Base-by-base conservation (phyloP, 2,113 vertebrate species). In the Cyanoliseus patagonus region DNA sequence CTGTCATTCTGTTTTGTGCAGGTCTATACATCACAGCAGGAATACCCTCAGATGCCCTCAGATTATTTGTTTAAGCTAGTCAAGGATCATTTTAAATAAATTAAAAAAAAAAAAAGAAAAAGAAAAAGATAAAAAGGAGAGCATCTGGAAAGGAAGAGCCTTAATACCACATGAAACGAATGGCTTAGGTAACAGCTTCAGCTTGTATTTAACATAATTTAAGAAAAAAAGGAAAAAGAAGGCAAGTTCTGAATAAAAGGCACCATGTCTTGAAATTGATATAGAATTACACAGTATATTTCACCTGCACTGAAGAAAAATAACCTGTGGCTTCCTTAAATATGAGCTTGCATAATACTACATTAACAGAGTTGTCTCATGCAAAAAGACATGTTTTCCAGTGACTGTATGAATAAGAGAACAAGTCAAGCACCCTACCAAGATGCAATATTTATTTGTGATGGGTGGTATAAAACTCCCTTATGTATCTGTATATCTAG, bases 301-400 rank as follows among this genome's bases (percentile, higher is more conserved):
- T 94, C 78, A 79, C 69, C 53, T 89, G 30, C 62, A 62, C 46
- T 37, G 66, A 91, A 92, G 81, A 92, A 49, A 84, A 94, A 90
- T 94, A 92, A 87, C 41, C 24, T 69, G 5, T 91, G 66, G 22
- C 44, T 88, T 91, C 91, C 69, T 83, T 83, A 86, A 61, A 66
- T 80, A 83, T 19, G 73, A 81, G 18, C 80, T 94, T 79, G 39
- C 52, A 52, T 96, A 69, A 87, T 79, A 62, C 33, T 77, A 46
- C 53, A 63, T 88, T 93, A 92, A 74, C 53, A 59, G 85, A 90
- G 53, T 88, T 83, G 70, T 74, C 72, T 76, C 67, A 30, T 46
- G 39, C 41, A 88, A 90, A 88, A 78, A 87, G 39, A 42, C 15
- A 1, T 68, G 52, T 88, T 95, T 93, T 92, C 55, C 25, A 88